Evolutionary conservation across 1,140 invertebrate genomes (phyloP).

Genomic region (Thalassaphorura encarpata): DNA sequence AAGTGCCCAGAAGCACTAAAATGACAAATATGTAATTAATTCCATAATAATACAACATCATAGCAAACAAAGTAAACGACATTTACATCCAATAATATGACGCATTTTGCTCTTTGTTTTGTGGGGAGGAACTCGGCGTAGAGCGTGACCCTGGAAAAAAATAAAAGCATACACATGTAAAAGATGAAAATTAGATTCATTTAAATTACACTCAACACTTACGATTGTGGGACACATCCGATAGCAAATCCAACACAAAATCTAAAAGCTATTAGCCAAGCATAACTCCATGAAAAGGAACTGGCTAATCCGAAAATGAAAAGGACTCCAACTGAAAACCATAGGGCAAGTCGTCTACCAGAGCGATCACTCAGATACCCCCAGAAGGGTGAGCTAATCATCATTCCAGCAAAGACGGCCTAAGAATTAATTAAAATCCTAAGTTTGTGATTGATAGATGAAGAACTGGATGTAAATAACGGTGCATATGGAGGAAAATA

Average conservation of each 20-base stretch:
- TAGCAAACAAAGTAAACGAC: neutral
- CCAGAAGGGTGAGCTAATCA: slow-evolving; percentile 93
- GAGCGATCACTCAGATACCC: slow-evolving; percentile 89
- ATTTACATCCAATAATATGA: slow-evolving; percentile 84
- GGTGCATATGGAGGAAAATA: slow-evolving; percentile 13
- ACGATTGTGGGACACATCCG: slow-evolving; percentile 94
- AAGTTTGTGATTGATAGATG: neutral
- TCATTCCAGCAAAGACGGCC: slow-evolving; percentile 93
- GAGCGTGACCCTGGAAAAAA: slow-evolving; percentile 67
- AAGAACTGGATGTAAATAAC: neutral
- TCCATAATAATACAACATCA: neutral
- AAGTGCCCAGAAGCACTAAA: slow-evolving; percentile 88
- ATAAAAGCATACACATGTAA: slow-evolving; percentile 12
- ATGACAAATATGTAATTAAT: slow-evolving; percentile 17
- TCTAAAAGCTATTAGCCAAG: slow-evolving; percentile 79
- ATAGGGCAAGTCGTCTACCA: slow-evolving; percentile 78
- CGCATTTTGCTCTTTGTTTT: slow-evolving; percentile 85
- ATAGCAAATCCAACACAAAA: slow-evolving; percentile 92
- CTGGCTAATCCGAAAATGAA: slow-evolving; percentile 87
- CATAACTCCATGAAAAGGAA: slow-evolving; percentile 79
- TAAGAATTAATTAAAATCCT: slow-evolving; percentile 35
- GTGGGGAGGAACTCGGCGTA: slow-evolving; percentile 92
- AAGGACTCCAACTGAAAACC: slow-evolving; percentile 73
- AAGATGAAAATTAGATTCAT: neutral
- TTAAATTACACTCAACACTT: slow-evolving; percentile 40